Evolutionary conservation across 1,140 invertebrate genomes (phyloP).

Genomic region (Zaprionus lachaisei): DNA sequence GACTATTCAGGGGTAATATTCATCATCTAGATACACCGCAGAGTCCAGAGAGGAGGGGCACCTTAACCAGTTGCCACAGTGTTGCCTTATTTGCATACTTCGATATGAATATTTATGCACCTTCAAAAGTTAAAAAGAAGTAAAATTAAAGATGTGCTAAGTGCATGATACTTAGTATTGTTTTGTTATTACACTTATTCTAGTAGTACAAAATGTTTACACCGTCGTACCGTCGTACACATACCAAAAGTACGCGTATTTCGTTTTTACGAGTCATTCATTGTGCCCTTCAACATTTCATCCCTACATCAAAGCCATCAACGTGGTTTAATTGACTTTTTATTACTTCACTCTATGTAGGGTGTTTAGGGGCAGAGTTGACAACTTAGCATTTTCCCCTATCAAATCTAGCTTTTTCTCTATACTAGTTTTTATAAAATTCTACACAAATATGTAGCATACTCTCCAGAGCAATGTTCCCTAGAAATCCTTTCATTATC

Average conservation of each 20-base stretch:
- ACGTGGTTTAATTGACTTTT: slow-evolving; percentile 1
- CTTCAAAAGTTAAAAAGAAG: slow-evolving; percentile 49
- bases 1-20: slow-evolving; percentile 41
- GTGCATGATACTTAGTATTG: slow-evolving; percentile 45
- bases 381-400: not conserved
- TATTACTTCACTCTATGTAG: not conserved
- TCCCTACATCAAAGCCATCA: not conserved
- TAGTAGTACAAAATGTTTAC: not conserved
- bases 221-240: not conserved
- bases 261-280: not conserved
- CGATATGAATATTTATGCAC: slow-evolving; percentile 34
- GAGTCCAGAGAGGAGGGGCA: not conserved
- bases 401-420: not conserved
- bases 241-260: not conserved
- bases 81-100: slow-evolving; percentile 59
- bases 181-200: not conserved
- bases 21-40: slow-evolving; percentile 37
- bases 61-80: slow-evolving; percentile 46
- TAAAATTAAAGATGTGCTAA: slow-evolving; percentile 72
- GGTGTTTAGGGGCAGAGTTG: not conserved
- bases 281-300: not conserved
- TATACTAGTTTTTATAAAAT: not conserved
- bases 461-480: not conserved
- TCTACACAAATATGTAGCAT: not conserved
- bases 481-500: not conserved